Conservation (phyloP, 2,888 invertebrate genomes). For the Athrips mouffetella region DNA sequence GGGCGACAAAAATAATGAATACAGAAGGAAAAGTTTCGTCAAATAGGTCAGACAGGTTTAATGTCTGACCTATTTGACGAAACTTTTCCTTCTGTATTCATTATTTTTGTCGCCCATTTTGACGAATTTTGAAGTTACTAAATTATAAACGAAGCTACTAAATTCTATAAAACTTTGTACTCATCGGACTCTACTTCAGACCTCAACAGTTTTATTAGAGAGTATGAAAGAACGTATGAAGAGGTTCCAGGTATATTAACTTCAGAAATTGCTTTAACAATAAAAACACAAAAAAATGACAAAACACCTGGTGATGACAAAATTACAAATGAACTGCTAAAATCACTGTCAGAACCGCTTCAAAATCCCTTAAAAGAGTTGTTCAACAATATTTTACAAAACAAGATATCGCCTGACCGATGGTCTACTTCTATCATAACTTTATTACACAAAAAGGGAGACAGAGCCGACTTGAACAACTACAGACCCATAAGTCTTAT, state of each 20-base stretch:
- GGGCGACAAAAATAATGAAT: neutral
- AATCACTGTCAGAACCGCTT: neutral
- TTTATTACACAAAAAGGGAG: neutral
- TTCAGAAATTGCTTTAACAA: neutral
- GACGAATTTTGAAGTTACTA: neutral
- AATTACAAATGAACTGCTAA: conserved; percentile 1
- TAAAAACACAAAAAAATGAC: neutral
- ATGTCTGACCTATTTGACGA: neutral
- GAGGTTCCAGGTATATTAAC: neutral
- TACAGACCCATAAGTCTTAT: neutral
- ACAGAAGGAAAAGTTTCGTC: neutral
- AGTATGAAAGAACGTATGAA: neutral
- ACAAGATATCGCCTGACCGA: neutral
- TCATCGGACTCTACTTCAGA: neutral
- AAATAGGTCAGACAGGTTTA: neutral
- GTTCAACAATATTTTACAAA: neutral
- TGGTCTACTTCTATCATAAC: conserved; percentile 1
- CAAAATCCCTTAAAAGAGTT: neutral
- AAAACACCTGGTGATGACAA: conserved; percentile 2
- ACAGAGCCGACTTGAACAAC: neutral
- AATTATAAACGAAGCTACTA: neutral
- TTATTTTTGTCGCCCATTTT: neutral
- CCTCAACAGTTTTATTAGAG: too few species aligned
- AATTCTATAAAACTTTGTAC: neutral
- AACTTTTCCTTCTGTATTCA: neutral